Base-by-base conservation (phyloP, 2,888 invertebrate genomes). In the Sarcophaga caerulescens region DNA sequence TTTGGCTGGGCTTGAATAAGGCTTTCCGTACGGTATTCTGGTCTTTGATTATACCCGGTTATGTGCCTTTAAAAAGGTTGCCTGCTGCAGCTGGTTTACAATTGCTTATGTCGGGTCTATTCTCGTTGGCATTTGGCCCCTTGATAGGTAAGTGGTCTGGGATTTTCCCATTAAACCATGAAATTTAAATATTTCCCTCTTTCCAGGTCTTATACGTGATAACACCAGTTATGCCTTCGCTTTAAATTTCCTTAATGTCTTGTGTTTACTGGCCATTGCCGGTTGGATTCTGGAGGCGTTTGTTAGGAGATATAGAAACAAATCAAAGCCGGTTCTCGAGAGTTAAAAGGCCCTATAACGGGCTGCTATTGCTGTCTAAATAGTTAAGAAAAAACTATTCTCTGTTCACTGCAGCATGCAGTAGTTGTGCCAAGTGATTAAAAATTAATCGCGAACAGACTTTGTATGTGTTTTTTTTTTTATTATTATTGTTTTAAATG, bases 51-150 rank as follows among this genome's bases (percentile, higher is more conserved):
- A 96, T 96, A 89, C 96, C 96, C 2, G 94, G 95, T 0, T 94
- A 96, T 90, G 96, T 96, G 45, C 95, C 96, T 0, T 89, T 96
- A 10, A 95, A 95, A 83, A 94, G 95, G 85, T 89, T 96, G 81
- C 96, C 96, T 0, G 96, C 96, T 12, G 96, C 96, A 0, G 94
- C 95, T 4, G 96, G 96, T 0, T 93, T 96, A 45, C 96, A 96
- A 90, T 92, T 96, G 47, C 92, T 96, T 0, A 94, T 95, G 78
- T 95, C 95, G 88, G 96, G 96, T 23, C 92, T 96, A 8, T 94
- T 95, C 8, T 95, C 95, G 69, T 92, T 96, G 59, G 87, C 93
- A 0, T 91, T 95, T 79, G 96, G 96, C 71, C 96, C 96, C 21
- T 87, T 96, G 78, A 95, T 96, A 73, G 96, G 96, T 96, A 91